Conservation (phyloP, 2,797 vertebrate genomes). For the Enteromius unitaeniatus region DNA sequence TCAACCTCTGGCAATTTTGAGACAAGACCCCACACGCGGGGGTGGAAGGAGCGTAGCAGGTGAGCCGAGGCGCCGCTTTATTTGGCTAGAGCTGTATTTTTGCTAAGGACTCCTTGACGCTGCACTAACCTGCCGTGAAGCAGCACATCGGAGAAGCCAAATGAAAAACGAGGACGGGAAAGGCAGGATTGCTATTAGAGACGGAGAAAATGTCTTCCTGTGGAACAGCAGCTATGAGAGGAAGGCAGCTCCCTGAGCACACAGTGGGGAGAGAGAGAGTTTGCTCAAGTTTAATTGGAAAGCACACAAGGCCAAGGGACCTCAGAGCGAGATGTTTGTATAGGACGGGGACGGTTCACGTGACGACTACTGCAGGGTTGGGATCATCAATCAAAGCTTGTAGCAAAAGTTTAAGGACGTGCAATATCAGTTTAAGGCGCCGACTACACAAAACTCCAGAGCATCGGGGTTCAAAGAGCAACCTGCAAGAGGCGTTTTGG, state of each 20-base stretch:
- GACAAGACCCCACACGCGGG: constrained; percentile 38
- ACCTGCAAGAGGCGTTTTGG: constrained; percentile 41
- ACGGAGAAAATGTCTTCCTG: constrained; percentile 70
- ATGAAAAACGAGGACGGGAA: constrained; percentile 47
- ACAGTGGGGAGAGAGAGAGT: constrained; percentile 59
- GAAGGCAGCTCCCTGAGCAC: constrained; percentile 52
- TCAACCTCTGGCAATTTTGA: constrained; percentile 38
- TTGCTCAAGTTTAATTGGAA: constrained; percentile 58
- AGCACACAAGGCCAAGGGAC: constrained; percentile 56
- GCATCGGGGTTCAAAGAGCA: not conserved
- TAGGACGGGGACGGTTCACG: constrained; percentile 29
- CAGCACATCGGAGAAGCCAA: constrained; percentile 41
- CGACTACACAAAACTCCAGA: not conserved
- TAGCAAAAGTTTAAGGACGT: constrained; percentile 27
- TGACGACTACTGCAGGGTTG: constrained; percentile 31
- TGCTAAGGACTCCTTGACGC: constrained; percentile 41
- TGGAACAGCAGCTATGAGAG: constrained; percentile 57
- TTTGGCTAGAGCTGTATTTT: constrained; percentile 39
- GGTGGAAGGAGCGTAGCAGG: constrained; percentile 43
- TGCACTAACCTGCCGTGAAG: constrained; percentile 35
- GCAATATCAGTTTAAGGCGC: constrained; percentile 19
- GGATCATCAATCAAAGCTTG: constrained; percentile 36
- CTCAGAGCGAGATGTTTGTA: constrained; percentile 47
- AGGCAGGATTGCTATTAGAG: constrained; percentile 54
- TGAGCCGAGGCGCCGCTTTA: constrained; percentile 13